Evolutionary conservation across 1,140 invertebrate species (phyloP), one percentile per base, ranked within the genome.

Genomic region (Zaprionus ghesquierei): DNA sequence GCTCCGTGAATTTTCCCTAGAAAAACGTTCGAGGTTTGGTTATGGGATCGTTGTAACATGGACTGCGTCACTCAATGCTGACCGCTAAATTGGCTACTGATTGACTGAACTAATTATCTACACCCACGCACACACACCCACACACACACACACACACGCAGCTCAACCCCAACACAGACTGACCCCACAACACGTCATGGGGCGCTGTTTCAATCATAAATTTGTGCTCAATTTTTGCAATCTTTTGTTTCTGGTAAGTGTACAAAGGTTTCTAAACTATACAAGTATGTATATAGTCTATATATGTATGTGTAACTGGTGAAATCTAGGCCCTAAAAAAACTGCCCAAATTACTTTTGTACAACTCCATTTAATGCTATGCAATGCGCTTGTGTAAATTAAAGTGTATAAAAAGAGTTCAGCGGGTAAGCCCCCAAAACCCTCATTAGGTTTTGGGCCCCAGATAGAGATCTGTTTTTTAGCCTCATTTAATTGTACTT

Each of bases 191-290:
- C 8, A n/a, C n/a, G 69, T 53, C 27, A 91, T 92, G 89, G 70
- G 68, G 13, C 77, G 75, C 31, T 77, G 81, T 73, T 78, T 80
- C 38, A 90, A 84, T 71, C 79, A 91, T 78, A 85, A 90, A 69
- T 80, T 85, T 46, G 73, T 90, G 64, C 75, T 92, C 44, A 91
- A 91, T 68, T 76, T 85, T 53, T 91, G 90, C 54, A 92, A 92
- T 77, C 77, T 91, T 46, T 60, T 89, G 18, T 84, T 92, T 78
- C 77, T 91, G 84, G 84, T 92, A 63, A 90, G 86, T 78, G 15
- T 22, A 64, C 2, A 23, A 5, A 25, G 1, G 35, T 18, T n/a
- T 15, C 41, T 41, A 15, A 5, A 41, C 35, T 15, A 25, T 13
- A 49, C 0, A n/a, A n/a, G n/a, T n/a, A n/a, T n/a, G 3, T 29